A percentile compares a stretch with the other conserved stretches of the same genome.
Evolutionary conservation across 1,140 invertebrate species (phyloP).

Genomic region (Brachionus plicatilis): DNA sequence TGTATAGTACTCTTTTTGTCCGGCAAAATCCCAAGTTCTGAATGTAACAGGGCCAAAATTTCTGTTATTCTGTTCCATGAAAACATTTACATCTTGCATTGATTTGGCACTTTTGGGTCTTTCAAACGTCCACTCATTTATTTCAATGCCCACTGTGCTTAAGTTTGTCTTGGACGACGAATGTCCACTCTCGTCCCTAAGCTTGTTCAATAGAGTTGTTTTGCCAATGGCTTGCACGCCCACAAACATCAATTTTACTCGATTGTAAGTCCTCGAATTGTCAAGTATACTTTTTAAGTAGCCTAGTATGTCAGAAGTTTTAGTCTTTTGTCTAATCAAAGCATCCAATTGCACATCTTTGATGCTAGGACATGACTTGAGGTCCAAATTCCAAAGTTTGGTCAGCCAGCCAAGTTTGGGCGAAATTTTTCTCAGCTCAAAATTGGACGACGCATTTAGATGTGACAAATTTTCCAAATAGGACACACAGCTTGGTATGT

Average conservation of each 20-base stretch:
- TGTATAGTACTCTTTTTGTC: conserved; percentile 68
- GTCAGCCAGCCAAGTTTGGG: conserved; percentile 87
- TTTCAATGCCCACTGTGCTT: conserved; percentile 48
- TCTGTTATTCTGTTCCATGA: neutral
- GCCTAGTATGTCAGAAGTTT: conserved; percentile 91
- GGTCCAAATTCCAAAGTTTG: conserved; percentile 89
- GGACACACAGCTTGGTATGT: conserved; percentile 76
- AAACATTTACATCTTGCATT: neutral
- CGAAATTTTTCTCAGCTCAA: conserved; percentile 61
- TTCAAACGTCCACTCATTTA: conserved; percentile 37
- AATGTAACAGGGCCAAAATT: conserved; percentile 77
- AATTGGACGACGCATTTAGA: conserved; percentile 83
- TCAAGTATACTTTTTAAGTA: conserved; percentile 74
- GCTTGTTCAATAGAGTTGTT: conserved; percentile 79
- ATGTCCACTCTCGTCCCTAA: conserved; percentile 70
- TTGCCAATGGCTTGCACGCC: conserved; percentile 88
- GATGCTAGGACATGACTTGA: conserved; percentile 74
- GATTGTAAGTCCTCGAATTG: conserved; percentile 79
- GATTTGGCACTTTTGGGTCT: neutral
- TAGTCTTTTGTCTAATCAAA: conserved; percentile 70
- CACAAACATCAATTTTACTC: conserved; percentile 96
- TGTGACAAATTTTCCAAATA: conserved; percentile 81
- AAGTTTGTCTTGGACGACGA: neutral
- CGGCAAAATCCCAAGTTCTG: conserved; percentile 98
- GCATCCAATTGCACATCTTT: conserved; percentile 66